phyloP scores from a whole-genome alignment of 2,888 invertebrate genomes.

The Erebia aethiops region DNA sequence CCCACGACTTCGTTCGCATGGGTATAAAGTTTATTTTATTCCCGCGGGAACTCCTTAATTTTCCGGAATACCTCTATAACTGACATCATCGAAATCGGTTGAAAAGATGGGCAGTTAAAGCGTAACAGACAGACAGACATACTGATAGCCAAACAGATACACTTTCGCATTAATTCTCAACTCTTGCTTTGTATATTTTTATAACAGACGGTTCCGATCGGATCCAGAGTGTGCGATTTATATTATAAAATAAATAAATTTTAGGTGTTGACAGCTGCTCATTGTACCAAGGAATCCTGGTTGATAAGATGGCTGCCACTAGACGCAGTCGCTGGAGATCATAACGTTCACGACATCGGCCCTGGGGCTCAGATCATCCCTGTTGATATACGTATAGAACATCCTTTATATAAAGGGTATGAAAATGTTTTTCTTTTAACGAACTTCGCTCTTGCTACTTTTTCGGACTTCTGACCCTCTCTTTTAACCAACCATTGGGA shows the following conservation, averaged over 20 bases:
- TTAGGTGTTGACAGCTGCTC: slow-evolving; percentile 74
- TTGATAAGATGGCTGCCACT: slow-evolving; percentile 63
- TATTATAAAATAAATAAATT: not conserved
- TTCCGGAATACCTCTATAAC: no score
- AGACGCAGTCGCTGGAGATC: slow-evolving; percentile 74
- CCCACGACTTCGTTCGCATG: no score
- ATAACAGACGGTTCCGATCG: no score
- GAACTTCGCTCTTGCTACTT: not conserved
- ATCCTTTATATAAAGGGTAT: slow-evolving; percentile 76
- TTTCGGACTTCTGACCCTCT: not conserved
- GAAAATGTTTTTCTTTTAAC: not conserved
- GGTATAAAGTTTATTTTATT: no score
- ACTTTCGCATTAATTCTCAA: no score
- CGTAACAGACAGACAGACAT: no score
- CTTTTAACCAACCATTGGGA: not conserved
- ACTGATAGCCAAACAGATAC: no score
- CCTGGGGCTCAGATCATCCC: slow-evolving; percentile 61
- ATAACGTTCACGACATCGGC: slow-evolving; percentile 62
- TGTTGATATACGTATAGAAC: slow-evolving; percentile 62
- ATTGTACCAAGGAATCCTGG: slow-evolving; percentile 68
- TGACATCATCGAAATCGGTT: no score
- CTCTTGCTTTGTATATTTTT: no score
- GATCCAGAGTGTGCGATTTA: no score
- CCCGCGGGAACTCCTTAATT: no score
- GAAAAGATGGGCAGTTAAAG: no score